phyloP scores from a whole-genome alignment of 2,797 vertebrate species.

The Myotis myotis region DNA sequence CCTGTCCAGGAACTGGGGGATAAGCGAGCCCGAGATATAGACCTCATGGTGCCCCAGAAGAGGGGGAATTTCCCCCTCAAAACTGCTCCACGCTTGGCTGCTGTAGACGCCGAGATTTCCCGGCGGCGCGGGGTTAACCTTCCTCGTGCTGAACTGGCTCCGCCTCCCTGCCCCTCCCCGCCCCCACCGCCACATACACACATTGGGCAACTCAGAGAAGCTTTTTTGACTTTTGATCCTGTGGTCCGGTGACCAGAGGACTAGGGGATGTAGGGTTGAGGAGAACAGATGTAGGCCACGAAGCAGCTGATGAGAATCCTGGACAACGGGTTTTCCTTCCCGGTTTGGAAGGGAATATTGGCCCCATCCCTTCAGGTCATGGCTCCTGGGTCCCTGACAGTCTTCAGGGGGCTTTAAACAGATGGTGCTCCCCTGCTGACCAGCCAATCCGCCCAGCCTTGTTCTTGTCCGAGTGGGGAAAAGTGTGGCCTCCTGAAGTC shows the following conservation, averaged over 20 bases:
- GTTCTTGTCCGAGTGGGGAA: background rate
- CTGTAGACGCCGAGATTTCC: conserved; percentile 63
- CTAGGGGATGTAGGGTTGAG: background rate
- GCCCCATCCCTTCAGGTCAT: background rate
- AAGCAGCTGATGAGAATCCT: background rate
- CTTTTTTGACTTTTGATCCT: conserved; percentile 13
- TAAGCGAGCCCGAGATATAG: conserved; percentile 23
- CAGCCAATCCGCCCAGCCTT: fast-evolving
- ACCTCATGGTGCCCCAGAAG: conserved; percentile 74
- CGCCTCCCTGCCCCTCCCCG: background rate
- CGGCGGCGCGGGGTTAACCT: conserved; percentile 63
- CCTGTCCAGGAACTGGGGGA: conserved; percentile 10
- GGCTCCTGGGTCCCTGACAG: background rate
- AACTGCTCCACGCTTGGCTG: conserved; percentile 51
- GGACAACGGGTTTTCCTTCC: background rate
- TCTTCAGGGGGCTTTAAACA: background rate
- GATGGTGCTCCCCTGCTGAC: background rate
- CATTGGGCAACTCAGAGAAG: background rate
- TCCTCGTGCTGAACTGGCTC: conserved; percentile 55
- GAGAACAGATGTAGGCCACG: background rate
- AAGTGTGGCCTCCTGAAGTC: background rate
- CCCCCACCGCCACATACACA: background rate
- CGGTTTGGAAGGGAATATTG: background rate
- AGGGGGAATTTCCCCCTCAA: conserved; percentile 77
- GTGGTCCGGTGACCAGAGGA: background rate